These are phyloP conservation scores for Tachysurus fulvidraco DNA, from an alignment of 2,113 vertebrate species.

Conservation along the genomic window DNA sequence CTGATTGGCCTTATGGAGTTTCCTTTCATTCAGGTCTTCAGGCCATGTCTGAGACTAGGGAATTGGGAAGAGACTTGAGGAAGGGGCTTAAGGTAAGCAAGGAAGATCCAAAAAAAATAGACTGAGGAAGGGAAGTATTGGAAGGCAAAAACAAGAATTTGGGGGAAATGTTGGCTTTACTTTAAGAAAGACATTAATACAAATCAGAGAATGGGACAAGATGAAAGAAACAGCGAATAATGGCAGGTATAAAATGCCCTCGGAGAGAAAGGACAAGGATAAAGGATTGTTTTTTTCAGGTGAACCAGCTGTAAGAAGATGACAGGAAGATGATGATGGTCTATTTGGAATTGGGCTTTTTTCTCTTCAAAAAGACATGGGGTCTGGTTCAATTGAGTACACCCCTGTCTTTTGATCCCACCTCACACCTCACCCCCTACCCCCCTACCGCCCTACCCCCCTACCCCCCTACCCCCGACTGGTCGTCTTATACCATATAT, in stretches of 20 bases:
- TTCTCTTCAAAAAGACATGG: conserved; percentile 38
- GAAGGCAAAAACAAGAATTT: neutral
- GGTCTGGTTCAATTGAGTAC: conserved; percentile 16
- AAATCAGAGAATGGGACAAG: neutral
- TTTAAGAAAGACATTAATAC: neutral
- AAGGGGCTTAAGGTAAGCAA: conserved; percentile 26
- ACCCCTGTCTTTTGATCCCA: conserved; percentile 38
- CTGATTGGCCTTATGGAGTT: conserved; percentile 18
- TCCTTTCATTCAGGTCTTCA: conserved; percentile 24
- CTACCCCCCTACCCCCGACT: neutral
- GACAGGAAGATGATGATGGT: conserved; percentile 17
- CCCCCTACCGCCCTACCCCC: neutral
- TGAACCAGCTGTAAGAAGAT: neutral
- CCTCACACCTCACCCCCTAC: conserved; percentile 16
- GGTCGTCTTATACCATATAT: conserved; percentile 28
- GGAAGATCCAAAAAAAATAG: conserved; percentile 6
- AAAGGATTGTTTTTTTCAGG: neutral
- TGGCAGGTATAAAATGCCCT: conserved; percentile 11
- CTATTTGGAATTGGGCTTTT: conserved; percentile 44
- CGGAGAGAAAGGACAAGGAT: neutral
- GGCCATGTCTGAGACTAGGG: conserved; percentile 13
- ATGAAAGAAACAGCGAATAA: neutral
- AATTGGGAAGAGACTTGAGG: conserved; percentile 23
- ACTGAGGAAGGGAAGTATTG: neutral
- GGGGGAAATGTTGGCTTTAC: too few species aligned